Base-by-base conservation (phyloP, 2,797 vertebrate species). In the Diglossa cyanea region DNA sequence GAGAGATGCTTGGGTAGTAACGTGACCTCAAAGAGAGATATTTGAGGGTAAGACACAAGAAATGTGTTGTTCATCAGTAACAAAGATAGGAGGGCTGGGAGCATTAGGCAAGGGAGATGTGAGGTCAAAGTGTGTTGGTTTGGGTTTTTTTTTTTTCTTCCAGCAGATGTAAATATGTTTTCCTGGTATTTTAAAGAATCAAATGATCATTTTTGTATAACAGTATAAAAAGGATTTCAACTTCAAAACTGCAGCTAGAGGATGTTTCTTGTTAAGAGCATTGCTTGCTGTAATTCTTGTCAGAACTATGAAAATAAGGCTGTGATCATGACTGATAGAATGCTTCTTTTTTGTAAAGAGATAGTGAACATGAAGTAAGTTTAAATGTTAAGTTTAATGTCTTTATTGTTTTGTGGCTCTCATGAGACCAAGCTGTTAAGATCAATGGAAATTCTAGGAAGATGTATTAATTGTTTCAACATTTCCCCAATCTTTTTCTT, bases 61-160 rank as follows among this genome's bases (percentile, higher is more conserved):
- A 89, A 28, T 19, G 3, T 5, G 2, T 72, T 2, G 5, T 48
- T 91, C 4, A 24, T 77, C 31, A 40, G 17, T 44, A 63, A 37
- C 7, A 17, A 50, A 76, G 7, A 55, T 77, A 26, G 20, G 24
- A 70, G 53, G 37, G 20, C 5, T 65, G 31, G 6, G 7, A 10
- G 17, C 9, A 2, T 18, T 51, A 9, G 21, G 14, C 3, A 3
- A 20, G 10, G 6, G 13, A 11, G 12, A 48, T 30, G 4, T 12
- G 17, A 39, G 33, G 17, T 6, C 3, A 8, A 47, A 8, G 15
- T 33, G 14, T 37, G 19, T 33, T 78, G 23, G 9, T 17, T 44
- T 58, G 37, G 9, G 4, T 1, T 24, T 20, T n/a, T 28, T 37
- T 37, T 10, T 4, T 8, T 13, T 37, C 21, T 5, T 26, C 30